These are phyloP conservation scores for Drosophila sturtevanti DNA, from an alignment of 1,140 invertebrate genomes.

Conservation along the genomic window DNA sequence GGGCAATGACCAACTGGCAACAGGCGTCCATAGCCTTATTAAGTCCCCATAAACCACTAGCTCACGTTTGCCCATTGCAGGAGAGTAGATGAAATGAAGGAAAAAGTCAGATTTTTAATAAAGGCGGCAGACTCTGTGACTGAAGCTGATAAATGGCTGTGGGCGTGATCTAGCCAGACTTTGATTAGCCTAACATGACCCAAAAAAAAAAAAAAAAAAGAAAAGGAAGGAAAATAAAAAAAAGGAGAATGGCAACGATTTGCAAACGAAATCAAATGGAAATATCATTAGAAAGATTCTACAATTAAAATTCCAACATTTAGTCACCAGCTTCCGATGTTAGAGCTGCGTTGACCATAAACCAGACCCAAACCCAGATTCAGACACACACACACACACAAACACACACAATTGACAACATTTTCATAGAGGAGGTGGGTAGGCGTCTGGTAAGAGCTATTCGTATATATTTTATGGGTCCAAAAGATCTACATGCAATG, in stretches of 20 bases:
- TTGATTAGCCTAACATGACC: conserved; percentile 76
- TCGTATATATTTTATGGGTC: conserved; percentile 71
- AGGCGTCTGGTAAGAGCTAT: conserved; percentile 35
- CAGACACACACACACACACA: conserved; percentile 44
- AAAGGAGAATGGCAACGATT: conserved; percentile 39
- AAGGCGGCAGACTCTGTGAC: conserved; percentile 48
- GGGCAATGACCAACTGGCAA: conserved; percentile 46
- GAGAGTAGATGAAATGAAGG: not conserved
- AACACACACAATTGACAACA: conserved; percentile 71
- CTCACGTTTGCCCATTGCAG: conserved; percentile 57
- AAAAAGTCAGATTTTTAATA: conserved; percentile 64
- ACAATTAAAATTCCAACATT: conserved; percentile 65
- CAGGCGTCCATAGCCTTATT: conserved; percentile 70
- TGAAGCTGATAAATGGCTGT: conserved; percentile 73
- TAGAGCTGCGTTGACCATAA: conserved; percentile 12
- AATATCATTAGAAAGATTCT: conserved; percentile 59
- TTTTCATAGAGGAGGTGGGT: conserved; percentile 26
- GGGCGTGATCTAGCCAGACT: conserved; percentile 63
- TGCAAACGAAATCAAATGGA: conserved; percentile 70
- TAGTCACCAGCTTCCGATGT: conserved; percentile 16
- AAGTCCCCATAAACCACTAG: conserved; percentile 79
- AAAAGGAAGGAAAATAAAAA: not conserved
- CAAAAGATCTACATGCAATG: conserved; percentile 71
- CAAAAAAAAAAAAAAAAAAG: conserved; percentile 42
- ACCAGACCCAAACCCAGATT: not conserved